A percentile compares a stretch with the other conserved stretches of the same genome.
Conservation (phyloP, 2,113 vertebrate species). For the Actinemys pallida region DNA sequence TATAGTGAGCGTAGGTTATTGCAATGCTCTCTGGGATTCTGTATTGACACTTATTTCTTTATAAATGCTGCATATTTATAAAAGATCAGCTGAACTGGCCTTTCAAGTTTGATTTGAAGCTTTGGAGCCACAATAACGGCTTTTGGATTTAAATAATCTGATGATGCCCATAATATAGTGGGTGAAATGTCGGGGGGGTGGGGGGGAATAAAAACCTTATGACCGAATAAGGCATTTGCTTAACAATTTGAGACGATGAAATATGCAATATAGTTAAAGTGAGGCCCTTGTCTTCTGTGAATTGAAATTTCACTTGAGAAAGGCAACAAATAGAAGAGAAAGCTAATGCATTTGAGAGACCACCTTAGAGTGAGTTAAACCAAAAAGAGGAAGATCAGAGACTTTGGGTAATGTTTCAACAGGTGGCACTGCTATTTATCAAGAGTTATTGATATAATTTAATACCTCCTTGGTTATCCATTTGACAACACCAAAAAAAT, state of each 20-base stretch:
- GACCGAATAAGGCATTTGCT: slow-evolving; percentile 30
- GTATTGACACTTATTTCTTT: slow-evolving; percentile 69
- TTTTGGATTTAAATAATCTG: slow-evolving; percentile 42
- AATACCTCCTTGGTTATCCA: background rate
- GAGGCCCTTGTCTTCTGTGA: slow-evolving; percentile 6
- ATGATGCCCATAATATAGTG: slow-evolving; percentile 8
- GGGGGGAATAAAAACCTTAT: slow-evolving; percentile 4
- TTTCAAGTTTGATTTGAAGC: slow-evolving; percentile 40
- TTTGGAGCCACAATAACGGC: slow-evolving; percentile 32
- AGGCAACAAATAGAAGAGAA: background rate
- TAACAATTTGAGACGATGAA: slow-evolving; percentile 42
- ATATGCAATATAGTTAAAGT: background rate
- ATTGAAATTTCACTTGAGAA: slow-evolving; percentile 27
- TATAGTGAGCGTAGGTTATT: slow-evolving; percentile 58
- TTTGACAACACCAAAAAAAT: slow-evolving; percentile 23
- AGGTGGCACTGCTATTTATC: background rate
- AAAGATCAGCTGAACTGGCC: slow-evolving; percentile 59
- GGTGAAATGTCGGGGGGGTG: background rate
- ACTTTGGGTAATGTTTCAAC: background rate
- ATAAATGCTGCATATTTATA: slow-evolving; percentile 65
- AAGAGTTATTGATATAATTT: slow-evolving; percentile 1
- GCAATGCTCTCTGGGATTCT: slow-evolving; percentile 43
- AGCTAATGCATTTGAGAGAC: background rate
- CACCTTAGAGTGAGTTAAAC: background rate
- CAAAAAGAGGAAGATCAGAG: slow-evolving; percentile 9